Evolutionary conservation across 2,888 invertebrate genomes (phyloP).

Genomic region (Phortica okadai): DNA sequence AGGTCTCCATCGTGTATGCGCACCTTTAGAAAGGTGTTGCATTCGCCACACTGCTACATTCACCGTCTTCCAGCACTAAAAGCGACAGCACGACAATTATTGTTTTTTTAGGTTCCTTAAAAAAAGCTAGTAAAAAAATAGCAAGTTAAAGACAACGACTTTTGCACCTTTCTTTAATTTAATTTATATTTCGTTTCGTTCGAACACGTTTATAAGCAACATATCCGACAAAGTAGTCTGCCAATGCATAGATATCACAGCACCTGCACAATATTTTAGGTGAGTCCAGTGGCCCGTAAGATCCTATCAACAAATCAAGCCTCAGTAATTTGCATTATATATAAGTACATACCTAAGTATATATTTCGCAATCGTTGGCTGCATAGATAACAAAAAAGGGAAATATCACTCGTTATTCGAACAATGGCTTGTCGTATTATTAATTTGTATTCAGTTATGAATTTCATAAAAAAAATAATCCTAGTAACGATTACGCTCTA

Average conservation of each 20-base stretch:
- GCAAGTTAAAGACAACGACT: neutral
- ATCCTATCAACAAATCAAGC: neutral
- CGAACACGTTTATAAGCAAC: neutral
- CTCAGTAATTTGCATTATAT: neutral
- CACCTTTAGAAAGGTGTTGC: too few relatives aligned
- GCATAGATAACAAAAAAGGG: neutral
- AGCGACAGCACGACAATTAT: constrained; percentile 12
- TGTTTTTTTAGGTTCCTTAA: neutral
- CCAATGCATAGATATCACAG: neutral
- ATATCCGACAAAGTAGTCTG: constrained; percentile 9
- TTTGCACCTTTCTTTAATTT: constrained; percentile 19
- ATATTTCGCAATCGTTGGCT: neutral
- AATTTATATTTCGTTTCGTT: constrained; percentile 24
- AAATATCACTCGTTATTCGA: neutral
- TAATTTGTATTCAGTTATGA: too few relatives aligned
- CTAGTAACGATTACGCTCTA: neutral
- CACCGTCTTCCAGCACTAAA: too few relatives aligned
- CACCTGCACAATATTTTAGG: constrained; percentile 14
- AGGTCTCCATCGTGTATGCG: too few relatives aligned
- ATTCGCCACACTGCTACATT: too few relatives aligned
- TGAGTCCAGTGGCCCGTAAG: neutral
- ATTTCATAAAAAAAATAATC: neutral
- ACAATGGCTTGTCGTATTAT: too few relatives aligned
- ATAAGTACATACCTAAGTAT: neutral
- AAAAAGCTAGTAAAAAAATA: neutral